A percentile compares a stretch with the other conserved stretches of the same genome.
Evolutionary conservation across 2,888 invertebrate species (phyloP).

Genomic region (Ischnus inquisitorius): DNA sequence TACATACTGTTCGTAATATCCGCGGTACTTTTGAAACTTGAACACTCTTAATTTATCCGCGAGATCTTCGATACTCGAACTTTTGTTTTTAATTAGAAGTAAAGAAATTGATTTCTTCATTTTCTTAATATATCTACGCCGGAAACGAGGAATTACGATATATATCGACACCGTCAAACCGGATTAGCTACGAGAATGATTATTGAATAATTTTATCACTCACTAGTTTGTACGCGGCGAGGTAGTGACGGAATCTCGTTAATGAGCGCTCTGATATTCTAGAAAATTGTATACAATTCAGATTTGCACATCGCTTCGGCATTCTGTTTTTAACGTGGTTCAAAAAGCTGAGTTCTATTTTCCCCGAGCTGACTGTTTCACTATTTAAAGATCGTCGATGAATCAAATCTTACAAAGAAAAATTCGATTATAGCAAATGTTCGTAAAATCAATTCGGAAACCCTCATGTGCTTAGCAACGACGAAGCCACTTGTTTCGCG

Average conservation of each 20-base stretch:
- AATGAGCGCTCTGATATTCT: slow-evolving; percentile 50
- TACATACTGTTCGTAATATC: background rate
- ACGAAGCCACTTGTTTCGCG: background rate
- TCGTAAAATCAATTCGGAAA: background rate
- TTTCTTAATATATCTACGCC: background rate
- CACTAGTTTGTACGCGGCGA: slow-evolving; percentile 5
- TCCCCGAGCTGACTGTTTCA: slow-evolving; percentile 30
- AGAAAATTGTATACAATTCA: slow-evolving; percentile 23
- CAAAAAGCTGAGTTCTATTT: no score
- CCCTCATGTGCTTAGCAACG: background rate
- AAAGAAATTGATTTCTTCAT: background rate
- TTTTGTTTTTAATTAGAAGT: background rate
- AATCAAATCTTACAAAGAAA: background rate
- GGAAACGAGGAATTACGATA: slow-evolving; percentile 4
- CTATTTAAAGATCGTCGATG: background rate
- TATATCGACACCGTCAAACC: background rate
- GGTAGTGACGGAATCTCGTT: slow-evolving; percentile 48
- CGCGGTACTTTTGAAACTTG: background rate
- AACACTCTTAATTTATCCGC: slow-evolving; percentile 11
- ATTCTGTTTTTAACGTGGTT: no score
- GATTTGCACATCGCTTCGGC: no score
- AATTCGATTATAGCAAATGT: background rate
- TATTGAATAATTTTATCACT: slow-evolving; percentile 50
- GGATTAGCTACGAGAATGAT: slow-evolving; percentile 30
- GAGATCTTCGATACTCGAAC: slow-evolving; percentile 7